These are phyloP conservation scores for Euborellia annulipes DNA, from an alignment of 1,140 invertebrate genomes.

Conservation along the genomic window DNA sequence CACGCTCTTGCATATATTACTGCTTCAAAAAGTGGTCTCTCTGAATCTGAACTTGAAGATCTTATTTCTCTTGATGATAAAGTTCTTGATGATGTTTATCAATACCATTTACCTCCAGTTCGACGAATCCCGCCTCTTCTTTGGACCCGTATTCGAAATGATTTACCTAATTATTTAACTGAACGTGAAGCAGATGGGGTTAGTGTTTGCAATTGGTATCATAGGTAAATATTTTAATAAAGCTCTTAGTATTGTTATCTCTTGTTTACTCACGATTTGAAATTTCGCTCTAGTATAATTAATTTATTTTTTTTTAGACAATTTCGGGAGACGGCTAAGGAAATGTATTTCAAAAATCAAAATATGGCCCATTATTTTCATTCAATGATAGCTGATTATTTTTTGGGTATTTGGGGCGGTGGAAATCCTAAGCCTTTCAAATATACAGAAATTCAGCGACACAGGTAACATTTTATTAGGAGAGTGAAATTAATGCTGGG, in stretches of 20 bases:
- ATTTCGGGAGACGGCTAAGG: slow-evolving; percentile 82
- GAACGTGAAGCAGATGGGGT: slow-evolving; percentile 94
- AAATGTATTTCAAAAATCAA: slow-evolving; percentile 94
- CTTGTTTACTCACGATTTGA: too few species aligned
- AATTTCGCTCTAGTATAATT: too few species aligned
- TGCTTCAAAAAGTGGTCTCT: slow-evolving; percentile 78
- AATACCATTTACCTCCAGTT: slow-evolving; percentile 93
- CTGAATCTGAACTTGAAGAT: slow-evolving; percentile 88
- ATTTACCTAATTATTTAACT: slow-evolving; percentile 88
- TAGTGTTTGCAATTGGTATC: slow-evolving; percentile 95
- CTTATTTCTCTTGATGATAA: slow-evolving; percentile 87
- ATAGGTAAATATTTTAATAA: slow-evolving; percentile 32
- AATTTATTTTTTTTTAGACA: slow-evolving; percentile 35
- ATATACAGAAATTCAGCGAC: slow-evolving; percentile 89
- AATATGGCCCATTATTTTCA: slow-evolving; percentile 94
- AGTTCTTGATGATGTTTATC: slow-evolving; percentile 93
- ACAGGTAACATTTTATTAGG: slow-evolving; percentile 36
- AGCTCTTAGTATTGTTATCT: too few species aligned
- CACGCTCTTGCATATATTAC: slow-evolving; percentile 91
- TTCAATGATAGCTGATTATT: slow-evolving; percentile 95
- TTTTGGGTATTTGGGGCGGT: slow-evolving; percentile 89
- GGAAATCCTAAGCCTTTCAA: slow-evolving; percentile 90
- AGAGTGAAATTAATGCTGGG: slow-evolving; percentile 13
- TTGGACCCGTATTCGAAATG: slow-evolving; percentile 90
- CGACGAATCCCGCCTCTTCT: slow-evolving; percentile 84